Conservation (phyloP, 2,888 invertebrate genomes). For the Plagodis dolabraria region DNA sequence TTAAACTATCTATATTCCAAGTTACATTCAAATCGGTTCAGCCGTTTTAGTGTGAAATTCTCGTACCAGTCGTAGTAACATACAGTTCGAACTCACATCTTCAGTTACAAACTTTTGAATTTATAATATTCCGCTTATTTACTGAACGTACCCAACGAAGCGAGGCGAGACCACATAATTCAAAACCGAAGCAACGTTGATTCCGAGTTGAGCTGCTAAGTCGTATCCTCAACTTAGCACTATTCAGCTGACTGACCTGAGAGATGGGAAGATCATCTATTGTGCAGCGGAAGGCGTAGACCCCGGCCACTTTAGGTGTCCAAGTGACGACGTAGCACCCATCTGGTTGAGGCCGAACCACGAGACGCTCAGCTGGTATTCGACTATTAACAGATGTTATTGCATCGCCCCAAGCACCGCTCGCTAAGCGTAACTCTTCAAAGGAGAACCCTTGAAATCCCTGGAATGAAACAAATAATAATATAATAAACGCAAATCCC, state of each 20-base stretch:
- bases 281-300: conserved; percentile 93
- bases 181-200: no score
- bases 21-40: no score
- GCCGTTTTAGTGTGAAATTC: no score
- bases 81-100: no score
- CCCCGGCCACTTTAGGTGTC: conserved; percentile 96
- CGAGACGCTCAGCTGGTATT: conserved; percentile 88
- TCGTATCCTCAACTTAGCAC: no score
- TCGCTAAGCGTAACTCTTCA: conserved; percentile 92
- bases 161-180: no score
- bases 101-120: no score
- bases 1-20: no score
- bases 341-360: conserved; percentile 90
- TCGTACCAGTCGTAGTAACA: no score
- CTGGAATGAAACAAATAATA: conserved; percentile 65
- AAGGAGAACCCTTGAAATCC: conserved; percentile 96
- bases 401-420: conserved; percentile 74
- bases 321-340: conserved; percentile 94
- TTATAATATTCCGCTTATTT: no score
- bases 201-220: no score
- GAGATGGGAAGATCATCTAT: conserved; percentile 93
- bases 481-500: background rate
- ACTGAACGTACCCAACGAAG: no score
- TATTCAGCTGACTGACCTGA: conserved; percentile 73
- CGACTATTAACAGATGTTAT: conserved; percentile 63